Evolutionary conservation across 1,140 invertebrate species (phyloP), one percentile per base, ranked within the genome.

Genomic region (Dendrolimus punctatus): DNA sequence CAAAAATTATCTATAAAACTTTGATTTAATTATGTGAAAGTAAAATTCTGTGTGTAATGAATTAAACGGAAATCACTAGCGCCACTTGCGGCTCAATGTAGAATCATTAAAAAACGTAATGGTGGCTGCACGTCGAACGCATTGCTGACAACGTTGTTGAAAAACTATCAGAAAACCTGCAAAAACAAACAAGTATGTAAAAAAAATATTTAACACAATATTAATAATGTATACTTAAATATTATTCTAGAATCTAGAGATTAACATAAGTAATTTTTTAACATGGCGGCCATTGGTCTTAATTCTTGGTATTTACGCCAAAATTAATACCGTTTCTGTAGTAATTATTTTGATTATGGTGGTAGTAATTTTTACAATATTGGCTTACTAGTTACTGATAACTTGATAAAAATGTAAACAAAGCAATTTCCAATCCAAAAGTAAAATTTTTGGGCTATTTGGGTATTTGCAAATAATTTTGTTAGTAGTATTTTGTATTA

Each of bases 131-230:
- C 39, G 56, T 43, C 57, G 53, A 50, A 70, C 73, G 69, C 79
- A 82, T 80, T 82, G 81, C 81, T 85, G 81, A 82, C 81, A 85
- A 85, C 81, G 68, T 80, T 67, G 80, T 73, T 76, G 46, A 53
- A 66, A 76, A 70, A 70, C 51, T 57, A 57, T 57, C 51, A 61
- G 79, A 73, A 84, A 84, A 82, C 78, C 66, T 84, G 72, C 70
- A 79, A 57, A 79, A 79, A 79, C 66, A 69, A 73, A 79, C 71
- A 56, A 51, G 58, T 63, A 58, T 23, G 23, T 23, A 23, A 23
- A 23, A 23, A 23, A 23, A 23, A 23, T 23, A 23, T 23, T 23
- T 23, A 23, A 23, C 23, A 23, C 23, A 23, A 23, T 23, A 2
- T 1, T 2, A 23, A 23, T 23, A 23, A 23, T 23, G 23, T 3